Evolutionary conservation across 2,888 invertebrate genomes (phyloP).

Genomic region (Melinopterus prodromus): DNA sequence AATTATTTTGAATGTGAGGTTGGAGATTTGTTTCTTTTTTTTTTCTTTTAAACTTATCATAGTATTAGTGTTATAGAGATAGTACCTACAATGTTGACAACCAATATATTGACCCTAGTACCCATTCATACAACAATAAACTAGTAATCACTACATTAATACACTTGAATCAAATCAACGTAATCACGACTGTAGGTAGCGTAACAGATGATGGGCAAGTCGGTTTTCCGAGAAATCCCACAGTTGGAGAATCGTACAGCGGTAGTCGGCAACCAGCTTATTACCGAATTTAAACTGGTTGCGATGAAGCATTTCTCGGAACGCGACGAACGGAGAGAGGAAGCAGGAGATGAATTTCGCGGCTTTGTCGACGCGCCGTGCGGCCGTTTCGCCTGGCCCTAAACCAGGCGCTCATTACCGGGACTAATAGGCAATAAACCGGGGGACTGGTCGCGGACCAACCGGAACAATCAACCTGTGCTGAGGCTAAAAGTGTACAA

Average conservation of each 20-base stretch:
- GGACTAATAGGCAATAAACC: conserved; percentile 4
- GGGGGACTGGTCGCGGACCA: neutral
- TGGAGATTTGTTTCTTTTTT: too few species aligned
- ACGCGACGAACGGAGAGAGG: neutral
- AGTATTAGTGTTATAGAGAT: too few species aligned
- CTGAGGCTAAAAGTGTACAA: neutral
- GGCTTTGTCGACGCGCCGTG: neutral
- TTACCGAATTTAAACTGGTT: neutral
- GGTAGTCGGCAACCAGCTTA: neutral
- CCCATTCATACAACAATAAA: too few species aligned
- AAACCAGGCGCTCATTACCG: neutral
- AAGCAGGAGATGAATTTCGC: neutral
- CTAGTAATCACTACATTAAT: too few species aligned
- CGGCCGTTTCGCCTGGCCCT: neutral
- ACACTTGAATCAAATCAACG: too few species aligned
- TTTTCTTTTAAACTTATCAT: too few species aligned
- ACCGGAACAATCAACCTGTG: conserved; percentile 4
- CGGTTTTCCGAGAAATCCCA: too few species aligned
- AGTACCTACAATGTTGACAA: too few species aligned
- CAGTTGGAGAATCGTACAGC: conserved; percentile 54
- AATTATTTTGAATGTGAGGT: too few species aligned
- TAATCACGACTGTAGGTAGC: too few species aligned
- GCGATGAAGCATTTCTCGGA: neutral
- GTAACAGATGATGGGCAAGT: too few species aligned
- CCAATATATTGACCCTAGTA: too few species aligned